A percentile compares a stretch with the other conserved stretches of the same genome.
Conservation (phyloP, 2,888 invertebrate genomes). For the Himalopsyche kuldschensis region DNA sequence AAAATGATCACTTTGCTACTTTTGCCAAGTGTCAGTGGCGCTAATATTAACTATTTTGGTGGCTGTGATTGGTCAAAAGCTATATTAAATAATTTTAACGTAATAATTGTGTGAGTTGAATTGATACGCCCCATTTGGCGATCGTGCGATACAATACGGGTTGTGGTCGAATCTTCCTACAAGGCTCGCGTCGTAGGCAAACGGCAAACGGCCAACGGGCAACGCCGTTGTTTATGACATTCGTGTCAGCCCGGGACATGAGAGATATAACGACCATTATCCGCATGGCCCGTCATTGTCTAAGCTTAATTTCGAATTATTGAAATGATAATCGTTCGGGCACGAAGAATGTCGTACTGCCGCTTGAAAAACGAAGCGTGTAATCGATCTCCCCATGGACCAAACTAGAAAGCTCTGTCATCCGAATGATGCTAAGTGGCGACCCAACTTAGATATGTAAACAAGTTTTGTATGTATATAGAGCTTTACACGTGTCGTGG, state of each 20-base stretch:
- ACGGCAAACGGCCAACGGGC: not conserved
- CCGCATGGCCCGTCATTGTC: conserved; percentile 25
- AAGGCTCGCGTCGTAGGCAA: conserved; percentile 1
- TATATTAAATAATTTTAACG: not conserved
- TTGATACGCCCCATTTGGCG: not conserved
- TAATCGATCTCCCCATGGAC: not conserved
- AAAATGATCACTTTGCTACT: too few species aligned
- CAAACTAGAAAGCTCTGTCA: conserved; percentile 1
- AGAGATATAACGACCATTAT: conserved; percentile 18
- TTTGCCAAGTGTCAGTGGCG: too few species aligned
- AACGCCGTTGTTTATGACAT: not conserved
- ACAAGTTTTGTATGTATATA: not conserved
- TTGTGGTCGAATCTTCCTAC: not conserved
- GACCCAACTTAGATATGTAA: not conserved
- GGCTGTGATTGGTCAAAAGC: too few species aligned
- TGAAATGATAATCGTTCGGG: conserved; percentile 19
- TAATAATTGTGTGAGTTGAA: not conserved
- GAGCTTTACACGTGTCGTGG: not conserved
- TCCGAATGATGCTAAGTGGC: not conserved
- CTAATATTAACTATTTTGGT: too few species aligned
- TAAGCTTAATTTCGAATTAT: conserved; percentile 25
- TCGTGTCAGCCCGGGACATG: conserved; percentile 6
- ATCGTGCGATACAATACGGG: not conserved
- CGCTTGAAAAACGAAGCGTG: conserved; percentile 1
- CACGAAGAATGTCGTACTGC: not conserved